phyloP scores from a whole-genome alignment of 2,888 invertebrate genomes.

The Mythimna vitellina region DNA sequence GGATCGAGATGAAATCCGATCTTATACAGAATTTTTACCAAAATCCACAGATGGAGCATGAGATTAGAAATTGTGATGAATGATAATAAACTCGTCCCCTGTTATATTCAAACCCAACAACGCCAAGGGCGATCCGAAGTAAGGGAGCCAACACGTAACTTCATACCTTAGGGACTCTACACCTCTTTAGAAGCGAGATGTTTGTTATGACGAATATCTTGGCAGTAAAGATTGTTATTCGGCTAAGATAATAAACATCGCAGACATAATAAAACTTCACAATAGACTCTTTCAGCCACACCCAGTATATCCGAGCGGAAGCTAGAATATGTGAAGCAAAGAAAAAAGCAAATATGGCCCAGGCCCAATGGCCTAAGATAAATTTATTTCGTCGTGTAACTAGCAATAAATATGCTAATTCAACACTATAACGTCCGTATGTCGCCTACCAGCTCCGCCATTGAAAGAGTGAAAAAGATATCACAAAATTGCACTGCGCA shows the following conservation, averaged over 20 bases:
- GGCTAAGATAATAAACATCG: constrained; percentile 17
- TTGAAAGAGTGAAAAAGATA: constrained; percentile 90
- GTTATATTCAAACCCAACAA: constrained; percentile 8
- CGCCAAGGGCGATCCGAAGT: constrained; percentile 12
- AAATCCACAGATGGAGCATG: constrained; percentile 39
- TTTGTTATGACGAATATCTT: constrained; percentile 28
- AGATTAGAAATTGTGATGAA: constrained; percentile 33
- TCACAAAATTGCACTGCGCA: constrained; percentile 90
- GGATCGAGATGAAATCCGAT: constrained; percentile 7
- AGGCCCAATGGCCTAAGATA: constrained; percentile 85
- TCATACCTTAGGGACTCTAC: constrained; percentile 31
- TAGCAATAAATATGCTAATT: constrained; percentile 90
- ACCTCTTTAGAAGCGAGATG: constrained; percentile 13
- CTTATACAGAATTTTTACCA: constrained; percentile 12
- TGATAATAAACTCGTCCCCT: constrained; percentile 40
- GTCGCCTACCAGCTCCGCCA: constrained; percentile 85
- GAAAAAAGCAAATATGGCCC: constrained; percentile 79
- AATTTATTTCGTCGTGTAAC: constrained; percentile 88
- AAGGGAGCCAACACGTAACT: constrained; percentile 23
- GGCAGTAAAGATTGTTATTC: neutral
- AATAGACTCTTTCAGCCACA: constrained; percentile 60
- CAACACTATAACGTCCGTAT: constrained; percentile 89
- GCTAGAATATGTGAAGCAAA: constrained; percentile 73
- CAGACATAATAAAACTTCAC: constrained; percentile 24
- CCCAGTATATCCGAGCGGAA: constrained; percentile 72